A percentile compares a stretch with the other conserved stretches of the same genome.
phyloP scores from a whole-genome alignment of 1,140 invertebrate species.

The Uloborus diversus region DNA sequence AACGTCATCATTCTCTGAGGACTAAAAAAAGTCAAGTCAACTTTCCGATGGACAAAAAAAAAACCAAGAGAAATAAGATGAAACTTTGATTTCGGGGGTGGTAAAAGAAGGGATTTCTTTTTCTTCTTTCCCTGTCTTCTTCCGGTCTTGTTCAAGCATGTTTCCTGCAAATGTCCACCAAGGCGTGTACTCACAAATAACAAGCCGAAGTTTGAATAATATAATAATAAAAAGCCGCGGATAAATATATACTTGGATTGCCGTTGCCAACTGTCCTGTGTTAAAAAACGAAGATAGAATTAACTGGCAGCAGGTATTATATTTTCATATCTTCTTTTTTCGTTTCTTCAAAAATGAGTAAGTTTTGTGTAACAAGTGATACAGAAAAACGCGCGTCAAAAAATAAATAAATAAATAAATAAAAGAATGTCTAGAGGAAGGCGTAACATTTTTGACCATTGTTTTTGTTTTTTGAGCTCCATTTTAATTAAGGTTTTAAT shows the following conservation, averaged over 20 bases:
- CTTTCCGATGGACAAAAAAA: too few species aligned
- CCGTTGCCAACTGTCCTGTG: conserved; percentile 18
- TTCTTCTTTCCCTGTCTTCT: conserved; percentile 17
- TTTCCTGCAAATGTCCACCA: conserved; percentile 40
- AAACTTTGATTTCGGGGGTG: conserved; percentile 3
- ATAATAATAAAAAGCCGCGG: not conserved
- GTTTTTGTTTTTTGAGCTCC: too few species aligned
- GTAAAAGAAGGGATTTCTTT: not conserved
- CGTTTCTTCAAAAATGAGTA: too few species aligned
- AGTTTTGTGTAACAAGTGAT: too few species aligned
- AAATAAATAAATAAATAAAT: too few species aligned
- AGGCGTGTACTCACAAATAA: conserved; percentile 46
- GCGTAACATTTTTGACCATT: too few species aligned
- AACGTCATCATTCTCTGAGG: not conserved
- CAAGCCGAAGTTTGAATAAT: conserved; percentile 22
- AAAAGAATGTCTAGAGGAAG: too few species aligned
- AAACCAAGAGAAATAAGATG: not conserved
- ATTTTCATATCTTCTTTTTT: too few species aligned
- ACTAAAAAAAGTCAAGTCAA: not conserved
- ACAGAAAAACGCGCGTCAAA: too few species aligned
- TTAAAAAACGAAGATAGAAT: not conserved
- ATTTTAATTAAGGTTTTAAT: too few species aligned
- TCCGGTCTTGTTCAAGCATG: conserved; percentile 50
- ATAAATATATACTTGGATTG: conserved; percentile 11
- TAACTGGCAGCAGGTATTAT: too few species aligned